phyloP scores from a whole-genome alignment of 2,888 invertebrate species.

The Hedychridium roseum region DNA sequence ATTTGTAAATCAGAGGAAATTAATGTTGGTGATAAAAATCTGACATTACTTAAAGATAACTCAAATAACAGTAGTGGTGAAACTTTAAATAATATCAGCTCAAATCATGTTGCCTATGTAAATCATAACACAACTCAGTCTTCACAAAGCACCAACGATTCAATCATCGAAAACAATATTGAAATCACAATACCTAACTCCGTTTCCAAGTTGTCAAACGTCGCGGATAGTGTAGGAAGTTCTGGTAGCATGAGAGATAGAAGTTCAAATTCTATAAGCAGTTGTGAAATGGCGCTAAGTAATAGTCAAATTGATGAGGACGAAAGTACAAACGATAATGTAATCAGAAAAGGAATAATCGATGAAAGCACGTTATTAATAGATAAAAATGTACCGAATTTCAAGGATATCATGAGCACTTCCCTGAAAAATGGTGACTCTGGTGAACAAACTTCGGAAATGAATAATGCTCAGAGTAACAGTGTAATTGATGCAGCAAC shows the following conservation, averaged over 20 bases:
- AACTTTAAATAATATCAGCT: conserved; percentile 46
- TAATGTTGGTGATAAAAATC: conserved; percentile 53
- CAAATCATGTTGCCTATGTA: conserved; percentile 27
- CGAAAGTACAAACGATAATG: conserved; percentile 45
- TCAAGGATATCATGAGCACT: conserved; percentile 22
- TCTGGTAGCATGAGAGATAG: conserved; percentile 46
- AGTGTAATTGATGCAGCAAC: conserved; percentile 12
- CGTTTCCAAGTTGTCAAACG: conserved; percentile 46
- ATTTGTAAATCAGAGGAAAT: conserved; percentile 61
- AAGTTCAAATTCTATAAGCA: conserved; percentile 61
- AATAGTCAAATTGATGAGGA: conserved; percentile 54
- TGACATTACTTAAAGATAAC: conserved; percentile 46
- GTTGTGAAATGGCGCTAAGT: conserved; percentile 61
- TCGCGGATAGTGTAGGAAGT: conserved; percentile 40
- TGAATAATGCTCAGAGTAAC: conserved; percentile 14
- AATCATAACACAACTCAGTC: conserved; percentile 22
- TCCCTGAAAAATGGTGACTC: conserved; percentile 20
- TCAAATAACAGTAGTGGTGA: conserved; percentile 52
- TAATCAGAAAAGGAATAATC: conserved; percentile 27
- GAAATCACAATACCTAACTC: conserved; percentile 59
- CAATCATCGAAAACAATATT: conserved; percentile 47
- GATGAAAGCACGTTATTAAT: conserved; percentile 16
- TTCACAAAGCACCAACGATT: conserved; percentile 16
- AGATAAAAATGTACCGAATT: conserved; percentile 24
- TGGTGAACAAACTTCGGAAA: conserved; percentile 4